These are phyloP conservation scores for Peromyscus eremicus DNA, from an alignment of 2,797 vertebrate genomes.

Conservation along the genomic window DNA sequence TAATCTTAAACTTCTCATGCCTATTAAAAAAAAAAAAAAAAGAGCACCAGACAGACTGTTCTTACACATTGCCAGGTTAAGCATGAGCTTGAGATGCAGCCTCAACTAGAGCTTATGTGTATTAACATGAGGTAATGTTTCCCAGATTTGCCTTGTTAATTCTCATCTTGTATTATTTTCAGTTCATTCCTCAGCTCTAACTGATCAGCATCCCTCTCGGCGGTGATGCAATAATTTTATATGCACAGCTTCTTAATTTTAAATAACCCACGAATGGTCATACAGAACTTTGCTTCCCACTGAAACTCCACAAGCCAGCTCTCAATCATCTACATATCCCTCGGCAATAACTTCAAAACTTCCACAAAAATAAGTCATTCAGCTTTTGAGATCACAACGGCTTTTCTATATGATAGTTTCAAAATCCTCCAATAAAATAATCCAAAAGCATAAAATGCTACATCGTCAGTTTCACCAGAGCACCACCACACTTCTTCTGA, in stretches of 20 bases:
- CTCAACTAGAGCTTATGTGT: background rate
- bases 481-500: background rate
- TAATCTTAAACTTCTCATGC: background rate
- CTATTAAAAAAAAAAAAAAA: background rate
- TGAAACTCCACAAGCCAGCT: background rate
- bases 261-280: background rate
- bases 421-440: background rate
- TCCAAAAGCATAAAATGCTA: too few species aligned
- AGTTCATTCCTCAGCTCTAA: background rate
- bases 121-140: background rate
- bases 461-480: fast-evolving
- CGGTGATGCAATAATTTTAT: background rate
- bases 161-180: too few species aligned
- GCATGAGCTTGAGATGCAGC: too few species aligned
- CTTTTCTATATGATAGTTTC: background rate
- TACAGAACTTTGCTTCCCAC: too few species aligned
- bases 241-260: too few species aligned
- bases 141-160: background rate
- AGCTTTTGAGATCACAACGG: too few species aligned
- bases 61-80: background rate
- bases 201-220: too few species aligned
- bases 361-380: background rate
- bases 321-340: background rate
- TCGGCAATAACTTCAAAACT: background rate
- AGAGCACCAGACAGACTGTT: background rate